Percentiles rank a stretch among this genome's conserved stretches.
These are phyloP conservation scores for Tetramorium simillimum DNA, from an alignment of 1,140 invertebrate species.

Conservation along the genomic window DNA sequence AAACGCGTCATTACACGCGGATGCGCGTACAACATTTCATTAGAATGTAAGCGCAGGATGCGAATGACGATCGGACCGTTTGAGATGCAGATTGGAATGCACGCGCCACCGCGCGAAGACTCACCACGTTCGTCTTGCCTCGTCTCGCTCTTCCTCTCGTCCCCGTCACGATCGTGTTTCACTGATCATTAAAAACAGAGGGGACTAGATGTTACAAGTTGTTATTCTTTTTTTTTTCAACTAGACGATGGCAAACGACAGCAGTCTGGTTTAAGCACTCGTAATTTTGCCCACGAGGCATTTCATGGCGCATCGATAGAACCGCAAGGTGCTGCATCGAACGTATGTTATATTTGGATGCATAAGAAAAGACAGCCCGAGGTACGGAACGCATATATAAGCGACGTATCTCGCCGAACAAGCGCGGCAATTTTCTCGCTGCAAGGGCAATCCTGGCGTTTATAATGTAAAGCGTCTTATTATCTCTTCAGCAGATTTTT, in stretches of 20 bases:
- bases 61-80: slow-evolving; percentile 3
- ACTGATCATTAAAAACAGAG: background rate
- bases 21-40: slow-evolving; percentile 38
- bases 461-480: slow-evolving; percentile 32
- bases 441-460: background rate
- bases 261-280: background rate
- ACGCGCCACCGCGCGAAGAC: background rate
- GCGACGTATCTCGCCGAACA: slow-evolving; percentile 5
- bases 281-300: slow-evolving; percentile 32
- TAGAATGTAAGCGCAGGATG: slow-evolving; percentile 3
- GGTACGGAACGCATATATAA: background rate
- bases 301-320: background rate
- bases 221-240: background rate
- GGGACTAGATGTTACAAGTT: slow-evolving; percentile 6
- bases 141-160: background rate
- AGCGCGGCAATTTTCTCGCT: slow-evolving; percentile 40
- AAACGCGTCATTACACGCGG: slow-evolving; percentile 47
- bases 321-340: background rate
- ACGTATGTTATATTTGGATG: slow-evolving; percentile 20
- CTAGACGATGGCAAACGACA: background rate
- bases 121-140: background rate
- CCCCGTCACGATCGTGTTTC: background rate
- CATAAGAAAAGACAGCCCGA: background rate
- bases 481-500: slow-evolving; percentile 25
- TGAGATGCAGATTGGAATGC: slow-evolving; percentile 33